Percentiles rank a stretch among this genome's conserved stretches.
These are phyloP conservation scores for Silurus lanzhouensis DNA, from an alignment of 2,797 vertebrate genomes.

Conservation along the genomic window DNA sequence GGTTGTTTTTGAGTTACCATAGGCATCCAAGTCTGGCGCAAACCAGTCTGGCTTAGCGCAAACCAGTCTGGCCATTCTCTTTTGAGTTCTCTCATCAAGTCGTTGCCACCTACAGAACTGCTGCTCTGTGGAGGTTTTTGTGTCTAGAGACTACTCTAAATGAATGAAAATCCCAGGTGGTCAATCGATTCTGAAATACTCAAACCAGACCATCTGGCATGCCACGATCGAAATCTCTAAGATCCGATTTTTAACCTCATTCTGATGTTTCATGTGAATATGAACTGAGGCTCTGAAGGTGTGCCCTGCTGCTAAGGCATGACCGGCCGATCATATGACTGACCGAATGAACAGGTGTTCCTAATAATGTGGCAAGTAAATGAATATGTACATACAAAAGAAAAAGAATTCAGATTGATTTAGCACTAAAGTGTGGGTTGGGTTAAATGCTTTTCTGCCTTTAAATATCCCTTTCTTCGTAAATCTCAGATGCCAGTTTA, in stretches of 20 bases:
- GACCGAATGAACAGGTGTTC: neutral
- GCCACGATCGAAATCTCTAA: neutral
- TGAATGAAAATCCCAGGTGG: neutral
- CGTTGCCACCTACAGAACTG: neutral
- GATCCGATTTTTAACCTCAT: neutral
- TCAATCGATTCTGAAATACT: conserved; percentile 3
- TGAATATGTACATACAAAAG: neutral
- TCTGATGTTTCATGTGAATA: neutral
- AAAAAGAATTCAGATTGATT: neutral
- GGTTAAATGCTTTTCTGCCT: neutral
- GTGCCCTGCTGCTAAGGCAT: neutral
- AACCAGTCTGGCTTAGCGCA: neutral
- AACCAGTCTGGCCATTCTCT: neutral
- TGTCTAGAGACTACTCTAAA: neutral
- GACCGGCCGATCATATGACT: neutral
- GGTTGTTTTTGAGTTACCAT: neutral
- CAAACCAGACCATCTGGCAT: conserved; percentile 5
- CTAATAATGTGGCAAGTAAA: neutral
- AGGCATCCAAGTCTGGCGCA: too few species aligned
- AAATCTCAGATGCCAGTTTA: conserved; percentile 31
- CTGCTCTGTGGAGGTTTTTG: neutral
- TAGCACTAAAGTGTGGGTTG: neutral
- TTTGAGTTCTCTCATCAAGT: neutral
- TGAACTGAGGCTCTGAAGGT: neutral
- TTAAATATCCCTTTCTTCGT: conserved; percentile 21